Conservation (phyloP, 2,113 vertebrate genomes). For the Pontoporia blainvillei region DNA sequence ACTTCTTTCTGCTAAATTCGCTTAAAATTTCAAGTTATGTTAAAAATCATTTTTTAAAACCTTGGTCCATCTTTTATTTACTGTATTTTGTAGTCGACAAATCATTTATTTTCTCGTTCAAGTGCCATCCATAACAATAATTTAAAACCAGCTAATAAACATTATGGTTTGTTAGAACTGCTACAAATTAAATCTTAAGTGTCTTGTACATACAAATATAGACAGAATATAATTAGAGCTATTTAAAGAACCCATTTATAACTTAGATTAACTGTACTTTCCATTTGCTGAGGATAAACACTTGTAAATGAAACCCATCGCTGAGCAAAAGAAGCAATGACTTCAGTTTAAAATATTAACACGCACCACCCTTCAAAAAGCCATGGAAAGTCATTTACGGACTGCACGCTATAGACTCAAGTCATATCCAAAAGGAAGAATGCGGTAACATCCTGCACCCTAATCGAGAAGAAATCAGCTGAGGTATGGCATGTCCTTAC, state of each 20-base stretch:
- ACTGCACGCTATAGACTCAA: slow-evolving; percentile 70
- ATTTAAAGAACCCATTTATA: slow-evolving; percentile 89
- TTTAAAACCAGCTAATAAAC: slow-evolving; percentile 88
- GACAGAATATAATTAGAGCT: slow-evolving; percentile 88
- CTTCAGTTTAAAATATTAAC: slow-evolving; percentile 90
- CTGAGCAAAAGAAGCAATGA: slow-evolving; percentile 88
- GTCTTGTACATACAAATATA: slow-evolving; percentile 86
- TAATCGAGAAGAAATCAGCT: slow-evolving; percentile 68
- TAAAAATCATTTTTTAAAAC: not conserved
- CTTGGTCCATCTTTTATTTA: slow-evolving; percentile 80
- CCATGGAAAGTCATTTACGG: slow-evolving; percentile 85
- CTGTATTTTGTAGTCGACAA: slow-evolving; percentile 71
- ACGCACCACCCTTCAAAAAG: slow-evolving; percentile 82
- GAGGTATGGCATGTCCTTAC: slow-evolving; percentile 59
- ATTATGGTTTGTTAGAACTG: slow-evolving; percentile 86
- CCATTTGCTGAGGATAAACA: slow-evolving; percentile 86
- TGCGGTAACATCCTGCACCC: slow-evolving; percentile 56
- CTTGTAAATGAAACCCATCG: slow-evolving; percentile 86
- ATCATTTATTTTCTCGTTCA: slow-evolving; percentile 81
- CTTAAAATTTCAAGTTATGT: slow-evolving; percentile 34
- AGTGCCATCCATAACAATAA: slow-evolving; percentile 82
- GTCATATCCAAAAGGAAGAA: slow-evolving; percentile 77
- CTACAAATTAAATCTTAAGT: slow-evolving; percentile 87
- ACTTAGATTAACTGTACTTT: slow-evolving; percentile 88
- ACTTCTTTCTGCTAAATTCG: not conserved